These are phyloP conservation scores for Emys orbicularis DNA, from an alignment of 2,797 vertebrate species.

Conservation along the genomic window DNA sequence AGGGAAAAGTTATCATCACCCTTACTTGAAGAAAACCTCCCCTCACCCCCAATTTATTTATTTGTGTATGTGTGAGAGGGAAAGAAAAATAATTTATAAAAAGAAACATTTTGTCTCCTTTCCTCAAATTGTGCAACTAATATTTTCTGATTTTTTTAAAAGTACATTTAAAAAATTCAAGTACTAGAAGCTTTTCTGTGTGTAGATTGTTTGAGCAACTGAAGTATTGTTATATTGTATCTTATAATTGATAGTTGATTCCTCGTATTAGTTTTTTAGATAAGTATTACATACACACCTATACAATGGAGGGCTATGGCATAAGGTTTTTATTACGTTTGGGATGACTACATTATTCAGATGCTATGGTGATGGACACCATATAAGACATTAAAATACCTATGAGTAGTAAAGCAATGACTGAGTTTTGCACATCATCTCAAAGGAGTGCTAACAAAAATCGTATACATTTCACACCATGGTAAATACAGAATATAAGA, in stretches of 20 bases:
- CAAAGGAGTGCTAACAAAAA: slow-evolving; percentile 59
- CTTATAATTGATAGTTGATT: slow-evolving; percentile 50
- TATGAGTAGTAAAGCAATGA: slow-evolving; percentile 56
- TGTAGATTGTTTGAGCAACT: neutral
- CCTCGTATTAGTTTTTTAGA: slow-evolving; percentile 46
- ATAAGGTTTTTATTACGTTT: slow-evolving; percentile 55
- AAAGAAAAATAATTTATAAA: neutral
- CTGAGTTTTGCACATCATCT: slow-evolving; percentile 49
- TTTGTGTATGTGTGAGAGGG: neutral
- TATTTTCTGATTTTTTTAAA: neutral
- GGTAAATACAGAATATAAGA: slow-evolving; percentile 66
- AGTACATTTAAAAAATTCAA: neutral
- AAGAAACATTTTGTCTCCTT: neutral
- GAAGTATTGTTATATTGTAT: neutral
- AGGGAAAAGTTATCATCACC: neutral
- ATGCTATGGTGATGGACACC: slow-evolving; percentile 38
- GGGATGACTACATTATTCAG: slow-evolving; percentile 34
- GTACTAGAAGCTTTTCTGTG: neutral
- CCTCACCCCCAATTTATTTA: neutral
- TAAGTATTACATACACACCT: neutral
- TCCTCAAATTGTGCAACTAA: neutral
- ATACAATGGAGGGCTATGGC: slow-evolving; percentile 7
- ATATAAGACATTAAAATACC: slow-evolving; percentile 25
- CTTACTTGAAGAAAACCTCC: neutral
- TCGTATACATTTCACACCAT: slow-evolving; percentile 62